Evolutionary conservation across 2,888 invertebrate species (phyloP), one percentile per base, ranked within the genome.

Genomic region (Eudiplozoon nipponicum): DNA sequence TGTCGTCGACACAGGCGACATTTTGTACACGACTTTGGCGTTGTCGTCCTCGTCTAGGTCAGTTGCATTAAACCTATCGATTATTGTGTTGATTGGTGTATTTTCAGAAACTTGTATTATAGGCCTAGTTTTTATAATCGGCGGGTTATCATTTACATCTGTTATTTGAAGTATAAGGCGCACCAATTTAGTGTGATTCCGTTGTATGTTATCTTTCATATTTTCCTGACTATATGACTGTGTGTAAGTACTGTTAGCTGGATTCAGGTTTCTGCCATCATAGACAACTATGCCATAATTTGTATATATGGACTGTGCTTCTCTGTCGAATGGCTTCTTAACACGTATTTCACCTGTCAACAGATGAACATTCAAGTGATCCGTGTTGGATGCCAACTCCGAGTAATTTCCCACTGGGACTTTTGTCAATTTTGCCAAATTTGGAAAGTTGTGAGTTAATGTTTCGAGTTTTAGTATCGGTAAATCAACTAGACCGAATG

Each of bases 41-140:
- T 34, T 34, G 11, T 34, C 34, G 3, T 21, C 34, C 21, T 34
- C 34, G 21, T 34, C 34, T n/a, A 4, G 21, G 13, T 34, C 34
- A 19, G 19, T 21, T 3, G 21, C 34, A 3, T 19, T 34, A 18
- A 34, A 34, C 3, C 20, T 34, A 4, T 19, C 21, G 9, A 34
- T n/a, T 3, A 34, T n/a, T 3, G 34, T 20, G 13, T 15, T 3
- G n/a, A 15, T 3, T 3, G 34, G 34, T 19, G n/a, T 9, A n/a
- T 34, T 34, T 34, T 34, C 34, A 3, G 17, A 15, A 34, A 34
- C 21, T 20, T 20, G 21, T 20, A 34, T 19, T 11, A 34, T n/a
- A n/a, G 34, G 4, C 19, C 21, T 21, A n/a, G 21, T 34, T 34
- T 15, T 34, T 5, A 34, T 34, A 3, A 34, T 5, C 5, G 34